A percentile compares a stretch with the other conserved stretches of the same genome.
Conservation (phyloP, 2,797 vertebrate species). For the Hippoglossus hippoglossus region DNA sequence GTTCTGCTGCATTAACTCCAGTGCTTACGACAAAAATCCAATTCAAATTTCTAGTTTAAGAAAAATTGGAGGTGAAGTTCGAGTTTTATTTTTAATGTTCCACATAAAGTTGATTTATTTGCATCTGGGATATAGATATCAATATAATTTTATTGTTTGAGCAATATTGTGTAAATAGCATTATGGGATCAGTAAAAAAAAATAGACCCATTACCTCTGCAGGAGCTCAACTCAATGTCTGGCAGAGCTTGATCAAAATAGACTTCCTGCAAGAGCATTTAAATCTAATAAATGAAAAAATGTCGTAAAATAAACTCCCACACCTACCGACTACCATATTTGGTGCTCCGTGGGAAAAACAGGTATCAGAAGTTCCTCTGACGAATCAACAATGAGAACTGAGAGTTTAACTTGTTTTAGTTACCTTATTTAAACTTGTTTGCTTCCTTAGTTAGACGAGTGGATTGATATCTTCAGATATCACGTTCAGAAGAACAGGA, state of each 20-base stretch:
- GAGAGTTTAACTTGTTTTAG: neutral
- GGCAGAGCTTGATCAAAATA: conserved; percentile 9
- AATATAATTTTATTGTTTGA: conserved; percentile 13
- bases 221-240: neutral
- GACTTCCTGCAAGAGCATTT: neutral
- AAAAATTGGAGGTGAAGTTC: conserved; percentile 19
- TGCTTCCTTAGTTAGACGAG: neutral
- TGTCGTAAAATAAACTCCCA: neutral
- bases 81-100: neutral
- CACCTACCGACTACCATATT: neutral
- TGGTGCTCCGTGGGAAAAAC: neutral
- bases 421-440: neutral
- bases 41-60: conserved; percentile 28
- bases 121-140: neutral
- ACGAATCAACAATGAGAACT: neutral
- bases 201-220: conserved; percentile 11
- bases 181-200: conserved; percentile 8
- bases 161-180: conserved; percentile 13
- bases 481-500: too few species aligned
- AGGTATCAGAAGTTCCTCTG: neutral
- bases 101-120: conserved; percentile 38
- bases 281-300: neutral
- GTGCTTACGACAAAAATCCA: neutral
- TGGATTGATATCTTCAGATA: too few species aligned
- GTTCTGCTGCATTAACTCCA: conserved; percentile 44